These are phyloP conservation scores for Pempheris klunzingeri DNA, from an alignment of 2,797 vertebrate species.

Conservation along the genomic window DNA sequence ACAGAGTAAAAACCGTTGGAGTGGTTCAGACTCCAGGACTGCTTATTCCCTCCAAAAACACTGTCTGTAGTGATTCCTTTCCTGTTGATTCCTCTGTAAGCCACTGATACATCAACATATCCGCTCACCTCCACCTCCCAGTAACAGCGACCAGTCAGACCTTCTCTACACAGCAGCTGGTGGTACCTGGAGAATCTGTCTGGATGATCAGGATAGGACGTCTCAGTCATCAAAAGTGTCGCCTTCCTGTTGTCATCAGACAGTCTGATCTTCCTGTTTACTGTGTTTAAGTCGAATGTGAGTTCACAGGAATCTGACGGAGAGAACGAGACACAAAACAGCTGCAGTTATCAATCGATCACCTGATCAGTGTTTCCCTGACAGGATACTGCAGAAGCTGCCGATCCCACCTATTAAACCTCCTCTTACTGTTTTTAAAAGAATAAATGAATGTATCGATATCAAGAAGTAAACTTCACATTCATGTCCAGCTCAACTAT, in stretches of 20 bases:
- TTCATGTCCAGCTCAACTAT: no score
- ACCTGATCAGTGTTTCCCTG: no score
- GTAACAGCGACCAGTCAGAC: constrained; percentile 1
- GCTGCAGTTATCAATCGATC: not conserved
- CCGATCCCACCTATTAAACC: no score
- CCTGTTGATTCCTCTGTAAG: not conserved
- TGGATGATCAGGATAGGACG: constrained; percentile 4
- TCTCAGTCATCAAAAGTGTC: not conserved
- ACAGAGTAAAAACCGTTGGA: not conserved
- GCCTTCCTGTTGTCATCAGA: not conserved
- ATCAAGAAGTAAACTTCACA: no score
- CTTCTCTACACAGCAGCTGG: not conserved
- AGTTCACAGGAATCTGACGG: constrained; percentile 2
- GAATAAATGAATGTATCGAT: no score
- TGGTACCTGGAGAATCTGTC: not conserved
- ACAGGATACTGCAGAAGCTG: no score
- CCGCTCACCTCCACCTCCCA: not conserved
- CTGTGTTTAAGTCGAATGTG: not conserved
- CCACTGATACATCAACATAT: not conserved
- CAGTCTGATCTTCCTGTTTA: not conserved
- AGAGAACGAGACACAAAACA: not conserved
- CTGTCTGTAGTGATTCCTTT: not conserved
- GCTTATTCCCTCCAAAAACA: not conserved
- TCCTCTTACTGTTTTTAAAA: no score
- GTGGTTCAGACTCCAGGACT: constrained; percentile 3